Evolutionary conservation across 2,888 invertebrate genomes (phyloP).

Genomic region (Cyrtodaria siliqua): DNA sequence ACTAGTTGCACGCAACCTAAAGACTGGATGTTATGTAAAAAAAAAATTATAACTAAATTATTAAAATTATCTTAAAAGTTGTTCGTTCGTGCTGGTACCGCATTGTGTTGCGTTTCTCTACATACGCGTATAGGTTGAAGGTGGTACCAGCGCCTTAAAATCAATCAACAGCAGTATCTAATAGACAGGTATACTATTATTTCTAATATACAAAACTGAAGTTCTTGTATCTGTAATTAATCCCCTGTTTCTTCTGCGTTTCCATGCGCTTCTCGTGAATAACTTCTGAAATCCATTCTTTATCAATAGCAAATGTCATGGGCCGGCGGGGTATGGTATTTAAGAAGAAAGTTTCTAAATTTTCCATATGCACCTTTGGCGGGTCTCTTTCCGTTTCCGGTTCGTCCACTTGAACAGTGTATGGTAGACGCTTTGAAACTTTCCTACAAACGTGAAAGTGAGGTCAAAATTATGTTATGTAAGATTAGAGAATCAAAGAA

Average conservation of each 20-base stretch:
- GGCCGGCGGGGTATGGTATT: constrained; percentile 83
- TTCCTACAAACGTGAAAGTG: constrained; percentile 65
- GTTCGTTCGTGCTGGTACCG: no score
- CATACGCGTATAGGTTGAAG: no score
- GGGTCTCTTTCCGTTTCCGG: constrained; percentile 78
- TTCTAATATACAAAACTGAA: constrained; percentile 82
- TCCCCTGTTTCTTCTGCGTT: constrained; percentile 81
- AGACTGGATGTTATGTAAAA: no score
- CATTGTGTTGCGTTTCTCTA: no score
- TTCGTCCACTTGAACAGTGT: constrained; percentile 75
- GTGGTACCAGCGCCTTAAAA: no score
- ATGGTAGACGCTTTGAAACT: constrained; percentile 74
- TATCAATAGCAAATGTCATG: constrained; percentile 79
- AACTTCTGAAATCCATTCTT: constrained; percentile 84
- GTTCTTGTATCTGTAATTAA: constrained; percentile 81
- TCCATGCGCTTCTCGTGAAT: constrained; percentile 83
- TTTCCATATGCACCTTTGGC: constrained; percentile 81
- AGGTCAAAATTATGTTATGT: no score
- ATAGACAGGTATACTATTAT: no score
- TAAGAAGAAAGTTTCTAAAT: constrained; percentile 84
- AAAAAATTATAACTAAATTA: no score
- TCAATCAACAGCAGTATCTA: no score
- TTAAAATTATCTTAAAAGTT: no score
- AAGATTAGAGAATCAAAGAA: no score
- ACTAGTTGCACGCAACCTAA: no score